A percentile compares a stretch with the other conserved stretches of the same genome.
Evolutionary conservation across 2,888 invertebrate genomes (phyloP).

Genomic region (Polylopha cassiicola): DNA sequence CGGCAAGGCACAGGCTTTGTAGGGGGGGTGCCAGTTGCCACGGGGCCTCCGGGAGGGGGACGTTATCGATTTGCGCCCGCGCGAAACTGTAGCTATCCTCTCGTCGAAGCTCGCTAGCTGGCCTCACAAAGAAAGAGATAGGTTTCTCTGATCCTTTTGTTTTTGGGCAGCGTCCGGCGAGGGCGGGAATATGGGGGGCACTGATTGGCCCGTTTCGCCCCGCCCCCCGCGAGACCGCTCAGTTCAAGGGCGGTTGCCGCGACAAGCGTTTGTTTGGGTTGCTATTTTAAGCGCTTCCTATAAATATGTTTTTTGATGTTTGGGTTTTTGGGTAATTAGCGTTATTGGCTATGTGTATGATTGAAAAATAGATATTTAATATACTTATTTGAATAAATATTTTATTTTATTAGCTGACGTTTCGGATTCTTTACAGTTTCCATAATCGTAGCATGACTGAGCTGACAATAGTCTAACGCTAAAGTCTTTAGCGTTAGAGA

Average conservation of each 20-base stretch:
- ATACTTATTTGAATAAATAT: no score
- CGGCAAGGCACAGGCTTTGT: conserved; percentile 50
- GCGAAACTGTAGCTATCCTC: conserved; percentile 76
- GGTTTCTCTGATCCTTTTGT: conserved; percentile 78
- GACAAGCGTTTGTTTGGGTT: conserved; percentile 64
- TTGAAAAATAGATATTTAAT: no score
- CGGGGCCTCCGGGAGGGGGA: conserved; percentile 33
- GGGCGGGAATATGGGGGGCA: conserved; percentile 74
- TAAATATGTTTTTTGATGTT: conserved; percentile 4
- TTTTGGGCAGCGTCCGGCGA: conserved; percentile 77
- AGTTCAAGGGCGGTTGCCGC: conserved; percentile 74
- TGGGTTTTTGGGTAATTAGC: no score
- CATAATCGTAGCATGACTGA: no score
- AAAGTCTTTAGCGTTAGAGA: no score
- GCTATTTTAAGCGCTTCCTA: conserved; percentile 13
- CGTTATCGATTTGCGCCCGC: conserved; percentile 74
- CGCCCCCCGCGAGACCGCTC: conserved; percentile 55
- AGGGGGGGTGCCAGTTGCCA: conserved; percentile 39
- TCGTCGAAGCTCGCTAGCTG: conserved; percentile 73
- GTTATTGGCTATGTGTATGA: no score
- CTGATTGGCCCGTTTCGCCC: conserved; percentile 68
- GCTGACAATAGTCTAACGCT: no score
- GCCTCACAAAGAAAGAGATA: conserved; percentile 78
- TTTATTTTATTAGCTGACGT: no score
- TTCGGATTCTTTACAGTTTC: no score